Base-by-base conservation (phyloP, 2,797 vertebrate genomes). In the Pangasius djambal region DNA sequence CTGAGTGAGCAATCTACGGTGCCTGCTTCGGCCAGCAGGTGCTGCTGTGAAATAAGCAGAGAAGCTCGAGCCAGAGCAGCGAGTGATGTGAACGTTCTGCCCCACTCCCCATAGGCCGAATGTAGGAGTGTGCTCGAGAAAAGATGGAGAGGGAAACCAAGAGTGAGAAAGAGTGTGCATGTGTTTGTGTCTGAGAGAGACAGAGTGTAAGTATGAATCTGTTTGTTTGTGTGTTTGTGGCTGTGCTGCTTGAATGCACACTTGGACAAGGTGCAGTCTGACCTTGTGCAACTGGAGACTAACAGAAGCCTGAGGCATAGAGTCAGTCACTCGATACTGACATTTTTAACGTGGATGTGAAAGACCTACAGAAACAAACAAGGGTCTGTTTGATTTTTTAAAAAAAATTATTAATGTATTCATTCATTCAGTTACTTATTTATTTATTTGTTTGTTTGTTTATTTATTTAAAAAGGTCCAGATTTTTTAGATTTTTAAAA, bases 11-110 rank as follows among this genome's bases (percentile, higher is more conserved):
- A 31, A 31, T 92, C 86, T 91, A 93, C 92, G 93, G 93, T 95
- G 94, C 96, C 93, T 89, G 91, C 93, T 95, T 95, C 94, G 95
- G 95, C 96, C 96, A 96, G 95, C 95, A 96, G 96, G 96, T 97
- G 96, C 94, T 96, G 96, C 96, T 97, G 95, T 97, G 95, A 96
- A 96, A 95, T 96, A 96, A 96, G 96, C 92, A 95, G 94, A 95
- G 94, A 95, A 94, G 93, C 92, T 91, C 90, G 92, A 92, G 92
- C 93, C 92, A 93, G 92, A 93, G 92, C 95, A 93, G 94, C 94
- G 94, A 82, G 94, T 92, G 93, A 92, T 91, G 94, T 94, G 93
- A 95, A 94, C 93, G 92, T 96, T 94, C 95, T 92, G 93, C 93
- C 95, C 95, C 92, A 91, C 90, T 96, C 94, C 94, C 95, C 92